Evolutionary conservation across 2,888 invertebrate species (phyloP).

Genomic region (Ecliptopera silaceata): DNA sequence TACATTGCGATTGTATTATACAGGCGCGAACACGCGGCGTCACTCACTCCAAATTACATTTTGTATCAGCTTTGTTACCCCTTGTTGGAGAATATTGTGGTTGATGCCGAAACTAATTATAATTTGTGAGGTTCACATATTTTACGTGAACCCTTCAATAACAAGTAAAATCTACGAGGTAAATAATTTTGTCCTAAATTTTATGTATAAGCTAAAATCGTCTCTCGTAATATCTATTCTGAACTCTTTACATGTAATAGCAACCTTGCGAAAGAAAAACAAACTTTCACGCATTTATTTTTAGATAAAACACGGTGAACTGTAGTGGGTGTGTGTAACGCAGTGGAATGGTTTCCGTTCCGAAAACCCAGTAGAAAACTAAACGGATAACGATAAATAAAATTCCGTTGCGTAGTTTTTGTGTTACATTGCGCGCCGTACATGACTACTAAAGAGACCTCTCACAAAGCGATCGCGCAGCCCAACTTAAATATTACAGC

Average conservation of each 20-base stretch:
- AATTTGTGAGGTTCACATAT: not conserved
- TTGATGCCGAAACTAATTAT: not conserved
- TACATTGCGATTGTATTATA: conserved; percentile 8
- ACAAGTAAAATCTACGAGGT: too few species aligned
- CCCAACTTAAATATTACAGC: too few species aligned
- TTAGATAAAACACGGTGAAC: conserved; percentile 2
- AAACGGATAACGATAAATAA: too few species aligned
- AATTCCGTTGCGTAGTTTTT: too few species aligned
- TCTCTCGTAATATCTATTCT: not conserved
- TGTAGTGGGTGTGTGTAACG: conserved; percentile 1
- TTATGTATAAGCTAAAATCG: too few species aligned
- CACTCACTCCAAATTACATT: conserved; percentile 1
- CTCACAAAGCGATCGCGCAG: too few species aligned
- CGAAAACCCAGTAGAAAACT: not conserved
- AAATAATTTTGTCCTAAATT: too few species aligned
- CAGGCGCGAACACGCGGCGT: conserved; percentile 7
- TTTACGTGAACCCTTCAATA: too few species aligned
- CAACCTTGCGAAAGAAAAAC: conserved; percentile 1
- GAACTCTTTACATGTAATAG: not conserved
- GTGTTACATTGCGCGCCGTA: too few species aligned
- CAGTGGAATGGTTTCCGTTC: conserved; percentile 8
- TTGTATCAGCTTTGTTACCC: not conserved
- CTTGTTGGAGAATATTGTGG: not conserved
- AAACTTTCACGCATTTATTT: conserved; percentile 6
- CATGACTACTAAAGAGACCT: too few species aligned